phyloP scores from a whole-genome alignment of 2,797 vertebrate genomes.

The Falco naumanni region DNA sequence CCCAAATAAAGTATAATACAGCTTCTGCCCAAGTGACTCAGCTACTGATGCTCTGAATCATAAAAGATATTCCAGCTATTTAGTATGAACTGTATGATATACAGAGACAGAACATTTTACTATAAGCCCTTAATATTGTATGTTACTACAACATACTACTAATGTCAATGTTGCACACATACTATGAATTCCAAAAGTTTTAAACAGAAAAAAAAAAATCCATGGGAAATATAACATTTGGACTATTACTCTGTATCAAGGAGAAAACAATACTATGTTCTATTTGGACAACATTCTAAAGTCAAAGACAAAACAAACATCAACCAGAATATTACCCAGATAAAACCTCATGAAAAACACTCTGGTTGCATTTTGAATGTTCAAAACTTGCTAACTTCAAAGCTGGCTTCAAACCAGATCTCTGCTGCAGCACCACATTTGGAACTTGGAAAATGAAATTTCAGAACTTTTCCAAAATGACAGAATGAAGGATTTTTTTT shows the following conservation, averaged over 20 bases:
- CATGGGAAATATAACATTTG: background rate
- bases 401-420: slow-evolving; percentile 6
- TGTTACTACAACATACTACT: background rate
- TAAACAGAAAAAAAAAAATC: background rate
- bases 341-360: background rate
- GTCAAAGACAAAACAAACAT: background rate
- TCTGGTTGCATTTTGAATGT: background rate
- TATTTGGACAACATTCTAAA: background rate
- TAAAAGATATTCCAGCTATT: slow-evolving; percentile 6
- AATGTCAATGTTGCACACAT: background rate
- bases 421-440: background rate
- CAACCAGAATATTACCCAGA: background rate
- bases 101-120: background rate
- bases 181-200: background rate
- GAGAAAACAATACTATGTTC: background rate
- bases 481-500: slow-evolving; percentile 31
- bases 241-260: background rate
- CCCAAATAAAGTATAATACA: slow-evolving; percentile 1
- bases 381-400: background rate
- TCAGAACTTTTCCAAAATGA: slow-evolving; percentile 58
- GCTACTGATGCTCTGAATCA: background rate
- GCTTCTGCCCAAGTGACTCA: background rate
- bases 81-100: background rate
- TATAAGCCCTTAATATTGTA: background rate
- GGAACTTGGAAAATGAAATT: slow-evolving; percentile 36